Evolutionary conservation across 2,113 vertebrate genomes (phyloP), one percentile per base, ranked within the genome.

Genomic region (Haemorhous mexicanus): DNA sequence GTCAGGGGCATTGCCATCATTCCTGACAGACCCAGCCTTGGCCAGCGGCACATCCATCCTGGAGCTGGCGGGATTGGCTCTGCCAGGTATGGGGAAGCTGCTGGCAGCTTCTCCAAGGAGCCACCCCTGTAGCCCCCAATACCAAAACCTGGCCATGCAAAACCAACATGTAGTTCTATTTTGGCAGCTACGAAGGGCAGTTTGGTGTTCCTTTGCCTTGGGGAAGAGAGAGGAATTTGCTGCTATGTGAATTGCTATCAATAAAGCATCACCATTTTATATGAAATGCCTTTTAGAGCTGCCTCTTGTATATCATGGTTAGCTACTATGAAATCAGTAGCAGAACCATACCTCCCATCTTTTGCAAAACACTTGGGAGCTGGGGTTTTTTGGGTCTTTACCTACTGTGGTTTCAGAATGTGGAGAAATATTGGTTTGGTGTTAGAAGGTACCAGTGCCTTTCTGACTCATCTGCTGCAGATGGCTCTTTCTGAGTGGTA

Each of bases 21-120:
- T 75, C 16, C 28, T 67, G 33, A 15, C 1, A 21, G 24, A 13
- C 46, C 37, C 28, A 16, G 52, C 28, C 52, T 46, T n/a, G 46
- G 19, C 46, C n/a, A 39, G 50, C 0, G 0, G 27, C 7, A 2
- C 0, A 1, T 44, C 61, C 24, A 4, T 17, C 39, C 24, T 21
- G 33, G 46, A n/a, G 19, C 15, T 0, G 0, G 10, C 3, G 8
- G 15, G 33, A 11, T 9, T 46, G 39, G 19, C 39, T 53, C 39
- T 75, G 24, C 28, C 21, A 14, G 16, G 10, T 9, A 6, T 1
- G 11, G 20, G 39, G 16, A 53, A 26, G 20, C 11, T 20, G 37
- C 52, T 33, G 39, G 19, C 61, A 46, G 28, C 28, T 61, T 30
- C 39, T 46, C 28, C 26, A n/a, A 26, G 69, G 21, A 53, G n/a